A percentile compares a stretch with the other conserved stretches of the same genome.
phyloP scores from a whole-genome alignment of 2,888 invertebrate genomes.

The Sinelater perroti region DNA sequence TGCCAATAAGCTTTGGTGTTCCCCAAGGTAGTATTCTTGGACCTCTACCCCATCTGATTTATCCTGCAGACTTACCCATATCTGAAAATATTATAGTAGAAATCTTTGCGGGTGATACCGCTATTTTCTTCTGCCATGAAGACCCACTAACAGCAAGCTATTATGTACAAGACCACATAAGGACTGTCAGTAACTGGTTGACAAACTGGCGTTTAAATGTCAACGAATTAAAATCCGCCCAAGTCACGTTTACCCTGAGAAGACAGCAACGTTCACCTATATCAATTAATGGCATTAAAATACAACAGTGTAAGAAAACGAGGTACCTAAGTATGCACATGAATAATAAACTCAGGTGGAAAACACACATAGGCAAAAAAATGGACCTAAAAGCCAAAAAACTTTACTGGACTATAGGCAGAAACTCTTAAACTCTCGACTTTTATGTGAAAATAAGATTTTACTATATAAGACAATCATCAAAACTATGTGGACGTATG shows the following conservation, averaged over 20 bases:
- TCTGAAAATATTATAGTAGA: too few species aligned
- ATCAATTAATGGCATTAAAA: not conserved
- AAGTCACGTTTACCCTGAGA: not conserved
- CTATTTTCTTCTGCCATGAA: too few species aligned
- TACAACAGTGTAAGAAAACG: not conserved
- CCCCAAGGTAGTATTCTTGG: too few species aligned
- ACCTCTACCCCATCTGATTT: too few species aligned
- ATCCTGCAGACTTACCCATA: too few species aligned
- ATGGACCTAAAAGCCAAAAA: slow-evolving; percentile 9
- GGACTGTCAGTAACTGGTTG: too few species aligned
- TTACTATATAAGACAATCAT: slow-evolving; percentile 13
- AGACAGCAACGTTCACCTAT: not conserved
- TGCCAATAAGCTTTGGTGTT: too few species aligned
- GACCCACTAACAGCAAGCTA: too few species aligned
- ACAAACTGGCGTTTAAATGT: too few species aligned
- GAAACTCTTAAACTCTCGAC: not conserved
- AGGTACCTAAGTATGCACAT: not conserved
- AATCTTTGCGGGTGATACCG: too few species aligned
- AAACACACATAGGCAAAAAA: not conserved
- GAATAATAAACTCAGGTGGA: not conserved
- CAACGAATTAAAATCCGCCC: not conserved
- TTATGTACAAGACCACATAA: too few species aligned
- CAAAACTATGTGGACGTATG: slow-evolving; percentile 13
- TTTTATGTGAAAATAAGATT: slow-evolving; percentile 13
- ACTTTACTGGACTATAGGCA: slow-evolving; percentile 26